Base-by-base conservation (phyloP, 2,797 vertebrate species). In the Chiropotes sagulatus region DNA sequence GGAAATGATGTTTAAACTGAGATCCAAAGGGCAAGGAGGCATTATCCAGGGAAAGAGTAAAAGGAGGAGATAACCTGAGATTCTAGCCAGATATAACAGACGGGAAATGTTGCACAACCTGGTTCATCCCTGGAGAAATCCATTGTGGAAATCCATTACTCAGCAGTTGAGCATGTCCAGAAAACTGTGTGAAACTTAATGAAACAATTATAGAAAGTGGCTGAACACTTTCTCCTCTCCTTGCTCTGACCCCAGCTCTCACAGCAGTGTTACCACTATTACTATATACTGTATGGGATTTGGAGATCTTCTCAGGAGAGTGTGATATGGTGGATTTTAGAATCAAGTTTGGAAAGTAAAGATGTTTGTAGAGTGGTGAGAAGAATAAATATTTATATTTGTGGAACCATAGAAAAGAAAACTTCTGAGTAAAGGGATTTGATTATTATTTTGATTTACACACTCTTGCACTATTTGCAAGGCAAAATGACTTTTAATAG, bases 111-210 rank as follows among this genome's bases (percentile, higher is more conserved):
- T 61, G 78, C 67, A 64, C 93, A 89, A 88, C 50, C 84, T 67
- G 52, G 24, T 78, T 96, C 58, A 93, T 93, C 89, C 70, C 33
- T 73, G 48, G 89, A 91, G 88, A 96, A 97, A 95, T 96, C 50
- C 88, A 90, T 39, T 85, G 46, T 86, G 73, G 58, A 97, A 96
- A 93, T 94, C 64, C 46, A 95, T 52, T 96, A 54, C 72, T 36
- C 12, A 28, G 70, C 12, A 72, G 70, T 80, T 97, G 70, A 33
- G 39, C 75, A 89, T 82, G 36, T 64, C 54, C 4, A 8, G 57
- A 93, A 96, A 96, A 95, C 39, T 70, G 2, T 22, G 24, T 64
- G 15, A 78, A 92, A 75, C 6, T 80, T 93, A 46, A 75, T 58
- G 78, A 39, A 19, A 28, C 33, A 90, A 50, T 36, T 70, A 81